phyloP scores from a whole-genome alignment of 2,113 vertebrate species.

The Marmota flaviventris region DNA sequence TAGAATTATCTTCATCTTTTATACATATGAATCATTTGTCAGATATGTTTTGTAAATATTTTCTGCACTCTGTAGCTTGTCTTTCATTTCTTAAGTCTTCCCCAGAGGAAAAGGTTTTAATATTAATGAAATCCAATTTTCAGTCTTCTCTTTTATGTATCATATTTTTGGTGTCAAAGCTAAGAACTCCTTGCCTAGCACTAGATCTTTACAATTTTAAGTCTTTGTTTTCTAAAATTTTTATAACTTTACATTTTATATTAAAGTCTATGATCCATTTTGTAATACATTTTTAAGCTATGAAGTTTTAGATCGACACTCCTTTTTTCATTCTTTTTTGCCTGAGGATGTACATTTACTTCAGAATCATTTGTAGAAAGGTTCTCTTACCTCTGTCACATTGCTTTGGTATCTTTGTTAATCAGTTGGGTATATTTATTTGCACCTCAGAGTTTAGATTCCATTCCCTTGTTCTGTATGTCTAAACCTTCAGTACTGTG shows the following conservation, averaged over 20 bases:
- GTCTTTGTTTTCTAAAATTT: neutral
- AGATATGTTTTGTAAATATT: slow-evolving; percentile 18
- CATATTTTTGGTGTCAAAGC: neutral
- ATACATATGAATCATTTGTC: neutral
- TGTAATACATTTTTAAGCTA: neutral
- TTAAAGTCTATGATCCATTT: neutral
- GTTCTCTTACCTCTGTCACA: neutral
- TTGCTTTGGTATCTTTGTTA: neutral
- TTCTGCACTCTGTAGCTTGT: neutral
- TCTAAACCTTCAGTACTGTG: neutral
- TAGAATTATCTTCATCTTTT: slow-evolving; percentile 27
- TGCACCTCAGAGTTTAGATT: neutral
- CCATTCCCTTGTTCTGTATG: neutral
- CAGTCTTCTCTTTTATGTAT: neutral
- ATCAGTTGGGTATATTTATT: neutral
- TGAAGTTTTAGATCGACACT: neutral
- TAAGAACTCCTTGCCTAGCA: neutral
- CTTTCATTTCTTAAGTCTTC: neutral
- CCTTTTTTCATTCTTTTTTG: neutral
- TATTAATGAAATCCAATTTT: slow-evolving; percentile 18
- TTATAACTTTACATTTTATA: neutral
- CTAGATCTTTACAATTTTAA: neutral
- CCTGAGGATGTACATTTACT: neutral
- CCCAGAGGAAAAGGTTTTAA: neutral
- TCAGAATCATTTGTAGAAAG: neutral